Evolutionary conservation across 2,113 vertebrate genomes (phyloP).

Genomic region (Platycercus adscitus): DNA sequence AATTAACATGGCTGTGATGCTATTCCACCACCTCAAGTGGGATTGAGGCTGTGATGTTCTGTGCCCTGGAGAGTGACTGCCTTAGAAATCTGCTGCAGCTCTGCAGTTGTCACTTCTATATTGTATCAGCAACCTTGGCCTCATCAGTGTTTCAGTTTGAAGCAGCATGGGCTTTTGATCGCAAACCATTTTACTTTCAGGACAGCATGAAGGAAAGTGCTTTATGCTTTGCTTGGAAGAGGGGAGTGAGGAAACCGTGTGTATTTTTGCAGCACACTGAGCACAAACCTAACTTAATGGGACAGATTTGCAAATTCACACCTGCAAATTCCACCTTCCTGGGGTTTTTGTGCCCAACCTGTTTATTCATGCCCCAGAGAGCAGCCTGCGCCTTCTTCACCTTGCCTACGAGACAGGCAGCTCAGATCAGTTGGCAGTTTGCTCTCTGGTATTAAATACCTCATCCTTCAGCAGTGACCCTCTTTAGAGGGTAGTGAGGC

Average conservation of each 20-base stretch:
- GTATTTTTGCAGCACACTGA: background rate
- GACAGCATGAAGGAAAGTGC: background rate
- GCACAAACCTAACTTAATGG: background rate
- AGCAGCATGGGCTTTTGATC: background rate
- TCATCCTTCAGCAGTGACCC: background rate
- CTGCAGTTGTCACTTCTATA: background rate
- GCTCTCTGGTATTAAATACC: background rate
- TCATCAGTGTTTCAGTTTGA: background rate
- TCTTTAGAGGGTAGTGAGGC: background rate
- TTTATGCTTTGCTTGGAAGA: background rate
- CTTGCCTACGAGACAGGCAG: background rate
- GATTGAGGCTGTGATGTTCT: slow-evolving; percentile 39
- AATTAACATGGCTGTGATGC: slow-evolving; percentile 17
- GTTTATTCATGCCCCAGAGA: background rate
- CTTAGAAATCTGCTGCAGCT: background rate
- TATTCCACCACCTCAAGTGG: slow-evolving; percentile 24
- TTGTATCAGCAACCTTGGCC: background rate
- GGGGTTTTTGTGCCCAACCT: background rate
- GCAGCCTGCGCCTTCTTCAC: slow-evolving; percentile 16
- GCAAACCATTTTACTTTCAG: background rate
- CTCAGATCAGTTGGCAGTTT: background rate
- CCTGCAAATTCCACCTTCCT: slow-evolving; percentile 29
- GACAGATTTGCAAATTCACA: slow-evolving; percentile 22
- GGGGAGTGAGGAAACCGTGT: background rate
- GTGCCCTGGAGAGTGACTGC: slow-evolving; percentile 3